These are phyloP conservation scores for Artibeus lituratus DNA, from an alignment of 2,797 vertebrate genomes.

Conservation along the genomic window DNA sequence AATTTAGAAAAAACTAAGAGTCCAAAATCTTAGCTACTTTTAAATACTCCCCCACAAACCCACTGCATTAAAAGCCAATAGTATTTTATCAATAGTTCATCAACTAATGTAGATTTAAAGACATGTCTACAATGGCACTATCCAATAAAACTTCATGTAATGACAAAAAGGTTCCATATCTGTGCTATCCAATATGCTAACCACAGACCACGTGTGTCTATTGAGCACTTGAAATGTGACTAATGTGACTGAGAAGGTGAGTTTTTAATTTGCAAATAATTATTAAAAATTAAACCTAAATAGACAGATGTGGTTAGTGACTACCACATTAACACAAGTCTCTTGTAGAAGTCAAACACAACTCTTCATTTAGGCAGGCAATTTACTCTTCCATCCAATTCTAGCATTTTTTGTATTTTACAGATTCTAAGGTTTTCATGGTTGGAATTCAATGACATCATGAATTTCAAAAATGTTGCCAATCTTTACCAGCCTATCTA, in stretches of 20 bases:
- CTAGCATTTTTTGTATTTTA: not conserved
- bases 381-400: not conserved
- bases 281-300: not conserved
- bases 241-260: not conserved
- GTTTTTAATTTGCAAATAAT: not conserved
- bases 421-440: not conserved
- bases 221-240: not conserved
- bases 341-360: not conserved
- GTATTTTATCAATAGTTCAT: not conserved
- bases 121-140: not conserved
- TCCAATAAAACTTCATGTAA: not conserved
- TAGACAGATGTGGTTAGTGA: not conserved
- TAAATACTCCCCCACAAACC: not conserved
- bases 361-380: not conserved
- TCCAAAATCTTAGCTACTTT: not conserved
- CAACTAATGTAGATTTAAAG: not conserved
- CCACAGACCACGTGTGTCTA: not conserved
- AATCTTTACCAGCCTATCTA: not conserved
- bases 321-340: not conserved
- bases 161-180: not conserved
- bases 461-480: not conserved
- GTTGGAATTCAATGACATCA: not conserved
- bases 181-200: not conserved
- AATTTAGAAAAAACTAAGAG: not conserved
- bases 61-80: not conserved